Evolutionary conservation across 2,888 invertebrate genomes (phyloP), one percentile per base, ranked within the genome.

Genomic region (Lampropteryx suffumata): DNA sequence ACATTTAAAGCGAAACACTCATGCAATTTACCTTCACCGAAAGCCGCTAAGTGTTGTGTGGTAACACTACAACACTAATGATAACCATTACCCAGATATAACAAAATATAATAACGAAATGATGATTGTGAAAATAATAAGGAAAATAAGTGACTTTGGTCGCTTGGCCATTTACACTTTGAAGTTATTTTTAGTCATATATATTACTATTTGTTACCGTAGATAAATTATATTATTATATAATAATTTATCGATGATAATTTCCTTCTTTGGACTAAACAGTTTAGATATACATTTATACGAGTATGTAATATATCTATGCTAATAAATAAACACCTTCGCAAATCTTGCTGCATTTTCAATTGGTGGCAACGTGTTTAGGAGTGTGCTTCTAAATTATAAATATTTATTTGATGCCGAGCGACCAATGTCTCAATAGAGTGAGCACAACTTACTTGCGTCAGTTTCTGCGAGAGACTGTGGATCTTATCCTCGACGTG

Each of bases 401-500:
- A 59, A 64, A 10, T 21, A 21, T 21, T n/a, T n/a, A n/a, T n/a
- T 17, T 17, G 17, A 24, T 7, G 11, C 11, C 4, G 10, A 34
- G 35, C 71, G 76, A 78, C 72, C 82, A 79, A 70, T 74, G 65
- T 62, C 59, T 61, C 62, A 26, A 41, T 35, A 46, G 53, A 45
- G 64, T 71, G 76, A 70, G 70, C 68, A 72, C 73, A 71, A 93
- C 94, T 94, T 94, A 94, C 94, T 92, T 93, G 93, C 84, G 92
- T 91, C 80, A 94, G 90, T 88, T 93, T 93, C 92, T 93, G 93
- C 82, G 92, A 92, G 87, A 94, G 92, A 90, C 92, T 87, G 91
- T 93, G 92, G 82, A 93, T 93, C 92, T 94, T 93, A 92, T 94
- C 94, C 90, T 94, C 94, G 83, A 92, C 92, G 91, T 92, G 92